A percentile compares a stretch with the other conserved stretches of the same genome.
These are phyloP conservation scores for Drosophila arawakana DNA, from an alignment of 1,140 invertebrate species.

Conservation along the genomic window DNA sequence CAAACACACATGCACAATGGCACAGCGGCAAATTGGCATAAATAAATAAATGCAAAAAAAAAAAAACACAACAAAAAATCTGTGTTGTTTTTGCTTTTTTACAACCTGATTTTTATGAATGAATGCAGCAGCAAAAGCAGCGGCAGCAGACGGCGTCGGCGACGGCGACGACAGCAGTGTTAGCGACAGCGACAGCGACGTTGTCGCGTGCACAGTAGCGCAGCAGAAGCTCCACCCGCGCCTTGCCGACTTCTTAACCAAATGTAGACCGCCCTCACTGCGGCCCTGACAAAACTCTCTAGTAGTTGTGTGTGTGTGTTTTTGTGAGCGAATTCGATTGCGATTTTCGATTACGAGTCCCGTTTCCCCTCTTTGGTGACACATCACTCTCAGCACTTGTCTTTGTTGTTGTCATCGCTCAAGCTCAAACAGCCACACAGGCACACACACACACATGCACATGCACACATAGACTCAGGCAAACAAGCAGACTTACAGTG, in stretches of 20 bases:
- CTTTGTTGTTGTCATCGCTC: constrained; percentile 35
- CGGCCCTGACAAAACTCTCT: constrained; percentile 28
- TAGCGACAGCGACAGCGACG: constrained; percentile 15
- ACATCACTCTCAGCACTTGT: constrained; percentile 45
- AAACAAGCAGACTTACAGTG: constrained; percentile 19
- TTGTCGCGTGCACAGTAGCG: constrained; percentile 75
- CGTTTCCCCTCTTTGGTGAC: constrained; percentile 32
- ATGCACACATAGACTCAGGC: not conserved
- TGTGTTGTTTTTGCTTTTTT: constrained; percentile 64
- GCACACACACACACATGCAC: constrained; percentile 11
- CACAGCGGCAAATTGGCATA: constrained; percentile 74
- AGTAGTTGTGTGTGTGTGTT: not conserved
- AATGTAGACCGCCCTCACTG: not conserved
- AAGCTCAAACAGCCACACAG: constrained; percentile 14
- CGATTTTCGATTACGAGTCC: constrained; percentile 22
- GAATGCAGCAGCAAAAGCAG: constrained; percentile 61
- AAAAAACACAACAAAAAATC: constrained; percentile 41
- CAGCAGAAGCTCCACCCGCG: constrained; percentile 47
- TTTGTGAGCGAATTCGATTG: constrained; percentile 39
- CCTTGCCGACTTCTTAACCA: not conserved
- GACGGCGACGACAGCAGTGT: constrained; percentile 13
- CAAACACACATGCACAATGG: constrained; percentile 26
- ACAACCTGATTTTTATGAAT: constrained; percentile 83
- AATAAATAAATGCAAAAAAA: constrained; percentile 55
- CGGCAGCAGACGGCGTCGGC: constrained; percentile 29